Percentiles rank a stretch among this genome's conserved stretches.
phyloP scores from a whole-genome alignment of 2,888 invertebrate genomes.

The Chamaedrilus cognettii region DNA sequence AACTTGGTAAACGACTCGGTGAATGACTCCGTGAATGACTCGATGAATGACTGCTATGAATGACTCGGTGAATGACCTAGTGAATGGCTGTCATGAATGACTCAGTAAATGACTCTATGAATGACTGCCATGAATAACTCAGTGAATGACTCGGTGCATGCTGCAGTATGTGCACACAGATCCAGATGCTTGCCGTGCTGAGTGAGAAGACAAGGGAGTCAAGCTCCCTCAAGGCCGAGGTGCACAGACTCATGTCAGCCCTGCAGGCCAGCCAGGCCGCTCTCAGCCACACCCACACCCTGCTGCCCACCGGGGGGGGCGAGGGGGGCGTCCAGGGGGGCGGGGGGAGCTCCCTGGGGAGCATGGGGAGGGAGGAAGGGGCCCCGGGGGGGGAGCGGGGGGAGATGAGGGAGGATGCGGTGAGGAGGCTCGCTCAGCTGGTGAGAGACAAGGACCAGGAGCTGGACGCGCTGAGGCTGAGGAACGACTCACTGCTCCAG shows the following conservation, averaged over 20 bases:
- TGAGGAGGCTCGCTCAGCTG: constrained; percentile 58
- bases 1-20: too few species aligned
- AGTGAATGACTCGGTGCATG: background rate
- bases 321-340: constrained; percentile 58
- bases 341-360: constrained; percentile 26
- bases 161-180: constrained; percentile 28
- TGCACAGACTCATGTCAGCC: constrained; percentile 57
- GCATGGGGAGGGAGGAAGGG: too few species aligned
- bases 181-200: constrained; percentile 59
- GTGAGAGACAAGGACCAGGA: constrained; percentile 61
- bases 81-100: too few species aligned
- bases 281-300: constrained; percentile 42
- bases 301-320: constrained; percentile 47
- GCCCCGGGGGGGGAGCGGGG: constrained; percentile 38
- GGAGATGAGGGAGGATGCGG: constrained; percentile 59
- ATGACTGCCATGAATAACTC: constrained; percentile 33
- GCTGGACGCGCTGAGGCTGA: constrained; percentile 59
- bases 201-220: constrained; percentile 59
- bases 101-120: too few species aligned
- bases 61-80: too few species aligned
- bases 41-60: too few species aligned
- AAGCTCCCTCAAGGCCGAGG: constrained; percentile 56
- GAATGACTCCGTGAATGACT: too few species aligned
- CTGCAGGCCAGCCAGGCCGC: constrained; percentile 57
- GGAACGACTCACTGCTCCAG: constrained; percentile 54